phyloP scores from a whole-genome alignment of 2,113 vertebrate species.

The Brienomyrus brachyistius region DNA sequence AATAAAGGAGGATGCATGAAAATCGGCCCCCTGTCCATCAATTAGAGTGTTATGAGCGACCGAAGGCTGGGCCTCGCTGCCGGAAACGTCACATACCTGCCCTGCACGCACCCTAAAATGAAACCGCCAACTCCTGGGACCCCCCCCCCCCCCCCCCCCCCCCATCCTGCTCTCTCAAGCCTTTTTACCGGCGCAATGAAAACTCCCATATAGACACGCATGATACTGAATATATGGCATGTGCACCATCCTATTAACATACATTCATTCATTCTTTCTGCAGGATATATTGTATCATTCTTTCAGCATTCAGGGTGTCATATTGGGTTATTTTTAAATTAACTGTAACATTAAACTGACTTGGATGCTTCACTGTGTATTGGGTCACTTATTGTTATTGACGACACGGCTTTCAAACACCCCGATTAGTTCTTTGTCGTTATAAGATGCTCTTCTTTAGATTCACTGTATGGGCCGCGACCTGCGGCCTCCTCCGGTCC shows the following conservation, averaged over 20 bases:
- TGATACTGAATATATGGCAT: background rate
- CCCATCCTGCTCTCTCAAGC: slow-evolving; percentile 55
- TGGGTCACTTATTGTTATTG: background rate
- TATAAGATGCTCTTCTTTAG: background rate
- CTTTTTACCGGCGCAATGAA: slow-evolving; percentile 35
- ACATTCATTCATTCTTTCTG: background rate
- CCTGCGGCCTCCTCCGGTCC: background rate
- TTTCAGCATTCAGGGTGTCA: background rate
- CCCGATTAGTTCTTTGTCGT: background rate
- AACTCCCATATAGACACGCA: background rate
- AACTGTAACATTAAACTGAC: background rate
- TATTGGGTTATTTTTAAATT: background rate
- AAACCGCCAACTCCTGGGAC: slow-evolving; percentile 58
- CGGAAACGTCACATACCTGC: slow-evolving; percentile 81
- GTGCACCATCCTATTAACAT: background rate
- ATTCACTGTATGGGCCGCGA: background rate
- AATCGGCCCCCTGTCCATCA: slow-evolving; percentile 96
- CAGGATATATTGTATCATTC: background rate
- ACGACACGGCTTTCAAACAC: background rate
- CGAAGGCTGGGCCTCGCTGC: slow-evolving; percentile 83
- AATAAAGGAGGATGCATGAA: slow-evolving; percentile 96
- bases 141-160: too few species aligned
- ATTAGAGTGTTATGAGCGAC: slow-evolving; percentile 99
- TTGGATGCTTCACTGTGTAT: background rate
- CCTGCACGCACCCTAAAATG: slow-evolving; percentile 65